These are phyloP conservation scores for Synergus laeviventris DNA, from an alignment of 2,888 invertebrate species.

Conservation along the genomic window DNA sequence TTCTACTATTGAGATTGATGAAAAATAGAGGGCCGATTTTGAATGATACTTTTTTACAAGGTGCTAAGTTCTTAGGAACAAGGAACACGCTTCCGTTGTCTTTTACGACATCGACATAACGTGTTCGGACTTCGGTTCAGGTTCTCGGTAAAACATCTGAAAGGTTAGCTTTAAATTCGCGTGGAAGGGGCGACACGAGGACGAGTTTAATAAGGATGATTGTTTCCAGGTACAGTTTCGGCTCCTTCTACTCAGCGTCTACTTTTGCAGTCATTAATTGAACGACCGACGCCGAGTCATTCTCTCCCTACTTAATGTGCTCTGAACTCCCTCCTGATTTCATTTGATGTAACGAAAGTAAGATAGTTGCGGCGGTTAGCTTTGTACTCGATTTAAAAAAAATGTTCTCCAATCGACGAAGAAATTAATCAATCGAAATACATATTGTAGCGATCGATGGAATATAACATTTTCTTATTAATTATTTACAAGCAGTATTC, in stretches of 20 bases:
- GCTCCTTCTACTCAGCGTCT: conserved; percentile 27
- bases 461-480: neutral
- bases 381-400: conserved; percentile 24
- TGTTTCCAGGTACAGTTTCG: conserved; percentile 63
- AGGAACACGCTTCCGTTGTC: conserved; percentile 23
- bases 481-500: neutral
- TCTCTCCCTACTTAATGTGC: conserved; percentile 47
- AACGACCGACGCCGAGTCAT: conserved; percentile 57
- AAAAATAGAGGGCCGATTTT: neutral
- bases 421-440: neutral
- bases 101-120: conserved; percentile 37
- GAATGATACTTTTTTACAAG: neutral
- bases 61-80: neutral
- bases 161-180: conserved; percentile 62
- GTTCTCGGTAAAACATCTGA: conserved; percentile 63
- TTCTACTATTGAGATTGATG: neutral
- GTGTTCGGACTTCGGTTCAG: conserved; percentile 52
- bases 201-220: conserved; percentile 69
- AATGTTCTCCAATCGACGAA: conserved; percentile 1
- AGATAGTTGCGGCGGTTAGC: conserved; percentile 8
- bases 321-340: conserved; percentile 26
- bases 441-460: too few species aligned
- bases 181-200: conserved; percentile 58
- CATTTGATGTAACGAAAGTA: conserved; percentile 29
- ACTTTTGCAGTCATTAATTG: conserved; percentile 64